Conservation (phyloP, 2,888 invertebrate genomes). For the Empis stercorea region DNA sequence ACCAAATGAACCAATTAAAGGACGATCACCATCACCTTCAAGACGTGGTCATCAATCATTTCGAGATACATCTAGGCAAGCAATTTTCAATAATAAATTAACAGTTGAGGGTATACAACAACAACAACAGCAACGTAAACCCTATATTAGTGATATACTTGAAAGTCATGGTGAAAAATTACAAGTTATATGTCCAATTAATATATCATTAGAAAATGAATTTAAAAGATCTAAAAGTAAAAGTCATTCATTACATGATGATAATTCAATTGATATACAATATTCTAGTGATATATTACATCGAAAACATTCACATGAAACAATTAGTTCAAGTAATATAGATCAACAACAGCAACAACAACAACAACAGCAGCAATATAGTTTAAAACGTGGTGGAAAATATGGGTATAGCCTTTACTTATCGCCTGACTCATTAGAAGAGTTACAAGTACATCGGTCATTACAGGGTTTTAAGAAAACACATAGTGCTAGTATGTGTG, state of each 20-base stretch:
- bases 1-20: constrained; percentile 27
- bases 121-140: too few species aligned
- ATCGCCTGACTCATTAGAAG: constrained; percentile 34
- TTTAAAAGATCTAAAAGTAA: constrained; percentile 25
- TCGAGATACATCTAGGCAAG: constrained; percentile 25
- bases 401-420: constrained; percentile 34
- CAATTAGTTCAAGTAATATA: constrained; percentile 26
- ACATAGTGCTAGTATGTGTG: constrained; percentile 34
- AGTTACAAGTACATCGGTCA: constrained; percentile 31
- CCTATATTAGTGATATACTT: constrained; percentile 33
- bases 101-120: constrained; percentile 29
- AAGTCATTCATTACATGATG: constrained; percentile 33
- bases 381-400: constrained; percentile 34
- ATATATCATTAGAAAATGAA: constrained; percentile 34
- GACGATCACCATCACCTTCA: constrained; percentile 33
- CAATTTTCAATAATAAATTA: constrained; percentile 6
- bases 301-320: constrained; percentile 12
- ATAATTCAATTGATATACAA: constrained; percentile 9
- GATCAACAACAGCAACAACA: constrained; percentile 27
- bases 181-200: constrained; percentile 24
- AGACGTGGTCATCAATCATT: constrained; percentile 36
- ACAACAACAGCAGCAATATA: constrained; percentile 28
- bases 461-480: constrained; percentile 29
- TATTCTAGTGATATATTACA: constrained; percentile 7
- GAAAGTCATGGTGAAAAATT: constrained; percentile 23